Base-by-base conservation (phyloP, 2,797 vertebrate genomes). In the Peromyscus nudipes region DNA sequence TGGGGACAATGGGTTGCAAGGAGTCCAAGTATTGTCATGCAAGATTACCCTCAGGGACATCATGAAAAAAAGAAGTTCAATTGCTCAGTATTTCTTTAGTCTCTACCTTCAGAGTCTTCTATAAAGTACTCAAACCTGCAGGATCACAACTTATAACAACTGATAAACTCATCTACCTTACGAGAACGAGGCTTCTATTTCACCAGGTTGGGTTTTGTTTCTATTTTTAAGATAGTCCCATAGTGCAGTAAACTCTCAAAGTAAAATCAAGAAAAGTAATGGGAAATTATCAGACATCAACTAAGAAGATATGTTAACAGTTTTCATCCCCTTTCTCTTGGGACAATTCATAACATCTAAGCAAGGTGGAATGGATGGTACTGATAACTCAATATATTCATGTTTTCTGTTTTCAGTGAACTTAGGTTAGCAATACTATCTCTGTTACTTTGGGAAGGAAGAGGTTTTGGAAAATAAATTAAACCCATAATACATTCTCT, bases 371-470 rank as follows among this genome's bases (percentile, higher is more conserved):
- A 27, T 52, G 49, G 14, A 69, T 27, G 13, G 31, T 67, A 40
- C 3, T 91, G 13, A 80, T 75, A 92, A 92, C 6, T 9, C 29
- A 86, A 9, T 71, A 49, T 80, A 67, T 14, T 76, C 29, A 40
- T 62, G 3, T 6, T 25, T 31, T 93, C 52, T 97, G 27, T 67
- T 89, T 94, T 92, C 21, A 57, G 19, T 67, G 64, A 95, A 86
- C 2, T 65, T 83, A 67, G 27, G 0, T 79, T 94, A 60, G 5
- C 49, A 25, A 60, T 80, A 37, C 43, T 49, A 6, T 43, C 25
- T 85, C 40, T 62, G 71, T 92, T 92, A 85, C 9, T 95, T 60
- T 73, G n/a, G 14, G 31, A 92, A 94, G 27, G 7, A 60, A 79
- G 16, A 0, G 3, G 16, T 77, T 91, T 57, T 52, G 87, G 64